Evolutionary conservation across 2,797 vertebrate species (phyloP).

Genomic region (Tamandua tetradactyla): DNA sequence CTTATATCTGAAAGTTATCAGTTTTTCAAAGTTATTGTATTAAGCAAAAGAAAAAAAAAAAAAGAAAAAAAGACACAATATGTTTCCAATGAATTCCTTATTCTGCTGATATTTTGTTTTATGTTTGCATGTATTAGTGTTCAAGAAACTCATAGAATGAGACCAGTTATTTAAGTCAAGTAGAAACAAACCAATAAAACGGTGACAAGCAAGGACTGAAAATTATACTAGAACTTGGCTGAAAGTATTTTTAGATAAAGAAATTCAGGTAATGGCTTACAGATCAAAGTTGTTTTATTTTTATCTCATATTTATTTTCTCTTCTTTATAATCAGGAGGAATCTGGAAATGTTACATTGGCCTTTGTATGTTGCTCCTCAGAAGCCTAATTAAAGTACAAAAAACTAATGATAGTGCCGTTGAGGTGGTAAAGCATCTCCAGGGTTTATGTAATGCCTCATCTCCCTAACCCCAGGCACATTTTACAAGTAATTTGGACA

Average conservation of each 20-base stretch:
- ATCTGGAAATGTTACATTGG: neutral
- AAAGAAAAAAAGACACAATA: neutral
- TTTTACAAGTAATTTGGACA: neutral
- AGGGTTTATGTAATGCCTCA: neutral
- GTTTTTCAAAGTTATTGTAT: conserved; percentile 20
- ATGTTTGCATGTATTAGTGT: neutral
- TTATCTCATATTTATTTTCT: neutral
- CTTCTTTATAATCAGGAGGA: neutral
- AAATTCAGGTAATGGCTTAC: neutral
- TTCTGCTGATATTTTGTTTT: neutral
- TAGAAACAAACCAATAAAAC: neutral
- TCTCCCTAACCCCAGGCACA: neutral
- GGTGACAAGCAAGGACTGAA: neutral
- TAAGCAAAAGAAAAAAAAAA: neutral
- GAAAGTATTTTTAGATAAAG: neutral
- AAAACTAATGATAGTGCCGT: fast-evolving
- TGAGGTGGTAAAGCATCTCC: neutral
- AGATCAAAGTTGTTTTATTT: neutral
- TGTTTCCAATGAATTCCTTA: neutral
- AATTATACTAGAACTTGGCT: neutral
- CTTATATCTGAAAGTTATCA: neutral
- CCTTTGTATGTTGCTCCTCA: neutral
- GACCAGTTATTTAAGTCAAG: neutral
- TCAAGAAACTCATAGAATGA: neutral
- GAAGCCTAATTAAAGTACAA: neutral